phyloP scores from a whole-genome alignment of 2,888 invertebrate genomes.

The Busseola fusca region DNA sequence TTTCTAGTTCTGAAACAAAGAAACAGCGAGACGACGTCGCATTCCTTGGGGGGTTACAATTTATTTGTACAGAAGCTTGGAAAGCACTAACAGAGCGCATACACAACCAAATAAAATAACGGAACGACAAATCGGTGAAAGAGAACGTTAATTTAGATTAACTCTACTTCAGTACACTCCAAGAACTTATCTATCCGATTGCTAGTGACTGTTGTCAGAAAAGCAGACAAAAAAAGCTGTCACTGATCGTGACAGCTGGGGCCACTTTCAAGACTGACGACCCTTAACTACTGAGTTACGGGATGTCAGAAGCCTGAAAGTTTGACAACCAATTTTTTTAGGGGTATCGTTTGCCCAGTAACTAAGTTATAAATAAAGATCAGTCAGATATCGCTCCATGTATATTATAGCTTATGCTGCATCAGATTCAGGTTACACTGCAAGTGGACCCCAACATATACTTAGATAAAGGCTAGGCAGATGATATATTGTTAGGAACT shows the following conservation, averaged over 20 bases:
- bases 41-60: constrained; percentile 25
- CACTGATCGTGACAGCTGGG: background rate
- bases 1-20: constrained; percentile 45
- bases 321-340: background rate
- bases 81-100: background rate
- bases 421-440: background rate
- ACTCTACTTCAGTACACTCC: background rate
- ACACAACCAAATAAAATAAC: background rate
- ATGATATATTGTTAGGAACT: background rate
- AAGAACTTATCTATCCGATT: background rate
- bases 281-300: background rate
- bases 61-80: constrained; percentile 4
- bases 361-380: background rate
- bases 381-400: background rate
- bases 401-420: background rate
- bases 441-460: background rate
- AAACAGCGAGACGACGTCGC: constrained; percentile 5
- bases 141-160: background rate
- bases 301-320: background rate
- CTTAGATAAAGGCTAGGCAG: background rate
- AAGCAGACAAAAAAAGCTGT: too few species aligned
- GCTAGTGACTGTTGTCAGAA: background rate
- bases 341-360: background rate
- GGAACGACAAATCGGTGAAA: constrained; percentile 1
- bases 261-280: too few species aligned